A percentile compares a stretch with the other conserved stretches of the same genome.
Evolutionary conservation across 1,140 invertebrate species (phyloP).

Genomic region (Nephotettix cincticeps): DNA sequence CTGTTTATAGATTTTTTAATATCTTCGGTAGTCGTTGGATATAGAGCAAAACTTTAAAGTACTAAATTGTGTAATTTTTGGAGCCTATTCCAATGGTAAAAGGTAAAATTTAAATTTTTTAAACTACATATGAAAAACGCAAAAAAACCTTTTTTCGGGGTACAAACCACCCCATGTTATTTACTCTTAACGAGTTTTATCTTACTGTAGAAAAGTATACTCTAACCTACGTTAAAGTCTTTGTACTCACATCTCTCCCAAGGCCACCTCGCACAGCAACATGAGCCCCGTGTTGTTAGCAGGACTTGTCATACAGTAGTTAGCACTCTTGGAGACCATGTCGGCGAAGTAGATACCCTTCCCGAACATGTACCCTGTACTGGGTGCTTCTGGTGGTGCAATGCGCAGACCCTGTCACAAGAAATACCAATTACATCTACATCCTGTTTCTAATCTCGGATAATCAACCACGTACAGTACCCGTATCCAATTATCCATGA

Average conservation of each 20-base stretch:
- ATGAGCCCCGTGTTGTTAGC: slow-evolving; percentile 76
- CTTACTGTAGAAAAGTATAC: not conserved
- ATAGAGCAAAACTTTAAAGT: no score
- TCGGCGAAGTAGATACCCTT: slow-evolving; percentile 97
- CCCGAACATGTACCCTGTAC: slow-evolving; percentile 98
- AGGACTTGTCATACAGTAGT: slow-evolving; percentile 86
- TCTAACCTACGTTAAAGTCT: slow-evolving; percentile 15
- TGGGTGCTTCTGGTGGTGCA: slow-evolving; percentile 92
- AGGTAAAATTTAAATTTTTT: no score
- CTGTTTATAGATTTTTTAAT: no score
- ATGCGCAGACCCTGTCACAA: slow-evolving; percentile 79
- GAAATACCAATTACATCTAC: no score
- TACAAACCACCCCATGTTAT: not conserved
- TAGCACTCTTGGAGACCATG: slow-evolving; percentile 98
- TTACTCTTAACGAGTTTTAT: not conserved
- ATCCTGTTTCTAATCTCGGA: no score
- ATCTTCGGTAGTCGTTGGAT: no score
- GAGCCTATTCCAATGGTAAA: not conserved
- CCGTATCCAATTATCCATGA: no score
- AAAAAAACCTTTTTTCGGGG: not conserved
- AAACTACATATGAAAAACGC: no score
- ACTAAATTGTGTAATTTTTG: not conserved
- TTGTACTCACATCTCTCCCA: slow-evolving; percentile 81
- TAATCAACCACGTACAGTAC: no score
- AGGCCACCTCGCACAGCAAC: slow-evolving; percentile 92